Conservation (phyloP, 2,888 invertebrate species). For the Spisula solida region DNA sequence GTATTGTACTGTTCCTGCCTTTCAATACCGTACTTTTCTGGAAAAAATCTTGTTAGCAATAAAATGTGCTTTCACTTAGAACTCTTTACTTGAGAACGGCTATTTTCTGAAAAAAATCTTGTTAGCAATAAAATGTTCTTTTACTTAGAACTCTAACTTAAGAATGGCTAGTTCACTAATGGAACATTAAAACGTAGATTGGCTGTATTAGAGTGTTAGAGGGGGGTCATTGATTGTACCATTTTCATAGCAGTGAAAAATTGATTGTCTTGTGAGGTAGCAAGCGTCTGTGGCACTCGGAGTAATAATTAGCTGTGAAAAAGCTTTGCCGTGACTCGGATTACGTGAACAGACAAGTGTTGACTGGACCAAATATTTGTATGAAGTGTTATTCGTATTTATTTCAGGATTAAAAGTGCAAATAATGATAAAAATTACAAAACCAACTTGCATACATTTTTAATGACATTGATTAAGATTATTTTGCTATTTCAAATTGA, state of each 20-base stretch:
- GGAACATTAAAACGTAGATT: conserved; percentile 40
- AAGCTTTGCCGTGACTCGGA: conserved; percentile 58
- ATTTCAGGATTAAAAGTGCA: not conserved
- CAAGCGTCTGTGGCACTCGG: conserved; percentile 38
- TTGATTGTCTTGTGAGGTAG: conserved; percentile 46
- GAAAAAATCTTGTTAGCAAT: not conserved
- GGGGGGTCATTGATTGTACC: conserved; percentile 20
- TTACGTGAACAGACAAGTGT: conserved; percentile 34
- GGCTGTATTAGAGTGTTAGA: not conserved
- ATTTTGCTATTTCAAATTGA: no score
- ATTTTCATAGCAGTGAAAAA: conserved; percentile 48
- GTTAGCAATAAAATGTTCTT: not conserved
- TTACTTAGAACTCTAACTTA: not conserved
- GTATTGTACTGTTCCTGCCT: not conserved
- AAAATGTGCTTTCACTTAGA: not conserved
- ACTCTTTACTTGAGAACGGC: not conserved
- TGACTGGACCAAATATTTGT: conserved; percentile 13
- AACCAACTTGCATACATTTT: not conserved
- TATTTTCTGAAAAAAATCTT: not conserved
- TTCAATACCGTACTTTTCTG: not conserved
- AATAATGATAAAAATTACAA: not conserved
- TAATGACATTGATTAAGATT: no score
- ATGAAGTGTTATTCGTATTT: not conserved
- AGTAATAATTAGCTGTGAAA: conserved; percentile 36
- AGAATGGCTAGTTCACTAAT: conserved; percentile 24